Percentiles rank a stretch among this genome's conserved stretches.
Evolutionary conservation across 2,113 vertebrate genomes (phyloP).

Genomic region (Rhineura floridana): DNA sequence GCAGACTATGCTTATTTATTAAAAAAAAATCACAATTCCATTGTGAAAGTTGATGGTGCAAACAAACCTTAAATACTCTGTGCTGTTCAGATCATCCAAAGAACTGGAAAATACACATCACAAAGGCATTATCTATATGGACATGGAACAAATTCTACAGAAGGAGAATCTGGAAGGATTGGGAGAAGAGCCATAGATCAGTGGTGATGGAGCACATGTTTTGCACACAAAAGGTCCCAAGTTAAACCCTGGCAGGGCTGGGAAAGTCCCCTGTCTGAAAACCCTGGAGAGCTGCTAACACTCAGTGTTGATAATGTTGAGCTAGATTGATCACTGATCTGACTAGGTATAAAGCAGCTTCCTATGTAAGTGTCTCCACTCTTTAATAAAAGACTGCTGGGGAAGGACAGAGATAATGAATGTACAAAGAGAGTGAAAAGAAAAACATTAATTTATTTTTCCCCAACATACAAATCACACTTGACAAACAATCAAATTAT

Average conservation of each 20-base stretch:
- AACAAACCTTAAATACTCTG: not conserved
- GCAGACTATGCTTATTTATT: not conserved
- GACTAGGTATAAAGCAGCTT: no score
- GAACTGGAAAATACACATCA: conserved; percentile 1
- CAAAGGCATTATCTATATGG: not conserved
- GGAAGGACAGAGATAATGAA: not conserved
- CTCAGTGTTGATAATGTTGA: no score
- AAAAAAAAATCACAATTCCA: not conserved
- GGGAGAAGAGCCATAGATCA: no score
- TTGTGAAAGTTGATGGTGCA: not conserved
- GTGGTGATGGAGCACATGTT: no score
- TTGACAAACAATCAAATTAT: not conserved
- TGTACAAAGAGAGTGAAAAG: not conserved
- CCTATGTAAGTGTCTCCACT: not conserved
- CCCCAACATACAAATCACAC: not conserved
- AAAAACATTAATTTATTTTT: not conserved
- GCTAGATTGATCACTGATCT: no score
- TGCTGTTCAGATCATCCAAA: not conserved
- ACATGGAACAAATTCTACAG: not conserved
- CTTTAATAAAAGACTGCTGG: not conserved
- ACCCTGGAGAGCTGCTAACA: no score
- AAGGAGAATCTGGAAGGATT: not conserved
- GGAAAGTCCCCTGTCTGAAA: no score
- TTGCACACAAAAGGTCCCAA: no score
- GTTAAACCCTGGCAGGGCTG: no score